These are phyloP conservation scores for Meiosimyza decipiens DNA, from an alignment of 2,888 invertebrate genomes.

Conservation along the genomic window DNA sequence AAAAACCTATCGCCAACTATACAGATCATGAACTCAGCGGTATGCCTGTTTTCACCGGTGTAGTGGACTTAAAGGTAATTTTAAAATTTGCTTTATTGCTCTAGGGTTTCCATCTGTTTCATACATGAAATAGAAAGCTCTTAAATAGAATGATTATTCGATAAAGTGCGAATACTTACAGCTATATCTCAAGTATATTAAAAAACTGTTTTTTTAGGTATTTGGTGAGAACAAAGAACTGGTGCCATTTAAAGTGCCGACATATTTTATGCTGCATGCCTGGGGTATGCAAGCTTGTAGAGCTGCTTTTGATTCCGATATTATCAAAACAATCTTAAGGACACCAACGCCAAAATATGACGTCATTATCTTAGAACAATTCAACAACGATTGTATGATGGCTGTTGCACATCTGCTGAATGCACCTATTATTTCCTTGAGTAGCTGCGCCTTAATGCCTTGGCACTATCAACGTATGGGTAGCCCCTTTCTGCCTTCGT, in stretches of 20 bases:
- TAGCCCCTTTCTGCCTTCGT: conserved; percentile 70
- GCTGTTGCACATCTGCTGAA: conserved; percentile 73
- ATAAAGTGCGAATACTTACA: no score
- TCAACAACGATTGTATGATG: conserved; percentile 76
- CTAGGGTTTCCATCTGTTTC: no score
- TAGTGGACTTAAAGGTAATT: conserved; percentile 55
- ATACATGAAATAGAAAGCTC: no score
- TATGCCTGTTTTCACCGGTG: conserved; percentile 52
- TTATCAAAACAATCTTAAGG: not conserved
- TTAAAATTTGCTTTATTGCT: not conserved
- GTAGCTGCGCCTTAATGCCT: conserved; percentile 72
- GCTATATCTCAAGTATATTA: no score
- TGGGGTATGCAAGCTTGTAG: conserved; percentile 57
- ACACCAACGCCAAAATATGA: conserved; percentile 69
- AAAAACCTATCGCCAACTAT: conserved; percentile 55
- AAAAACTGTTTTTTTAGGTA: conserved; percentile 32
- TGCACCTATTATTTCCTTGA: conserved; percentile 71
- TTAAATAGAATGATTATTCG: no score
- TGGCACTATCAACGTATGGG: conserved; percentile 71
- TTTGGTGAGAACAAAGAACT: conserved; percentile 42
- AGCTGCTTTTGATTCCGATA: conserved; percentile 46
- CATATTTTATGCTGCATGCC: conserved; percentile 57
- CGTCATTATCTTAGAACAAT: conserved; percentile 75
- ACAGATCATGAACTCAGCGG: conserved; percentile 56
- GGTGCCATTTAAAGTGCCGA: conserved; percentile 51